Percentiles rank a stretch among this genome's conserved stretches.
phyloP scores from a whole-genome alignment of 2,888 invertebrate species.

The Cephus pygmeus region DNA sequence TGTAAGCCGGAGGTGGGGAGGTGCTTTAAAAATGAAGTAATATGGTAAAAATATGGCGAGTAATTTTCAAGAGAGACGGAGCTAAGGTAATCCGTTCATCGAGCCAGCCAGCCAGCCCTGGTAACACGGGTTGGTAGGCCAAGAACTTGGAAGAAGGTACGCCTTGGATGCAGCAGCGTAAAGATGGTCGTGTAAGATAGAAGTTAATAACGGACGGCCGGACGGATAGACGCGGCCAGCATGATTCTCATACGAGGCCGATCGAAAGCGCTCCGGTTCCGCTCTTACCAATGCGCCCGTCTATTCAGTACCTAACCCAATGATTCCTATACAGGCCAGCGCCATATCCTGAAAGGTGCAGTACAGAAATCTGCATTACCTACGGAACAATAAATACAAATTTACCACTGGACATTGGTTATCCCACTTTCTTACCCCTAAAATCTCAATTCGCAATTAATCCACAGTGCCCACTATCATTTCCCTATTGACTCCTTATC shows the following conservation, averaged over 20 bases:
- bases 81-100: conserved; percentile 32
- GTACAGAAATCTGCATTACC: too few relatives aligned
- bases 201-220: conserved; percentile 60
- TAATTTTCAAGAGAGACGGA: conserved; percentile 46
- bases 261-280: conserved; percentile 28
- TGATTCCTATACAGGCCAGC: too few relatives aligned
- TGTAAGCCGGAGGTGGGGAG: conserved; percentile 22
- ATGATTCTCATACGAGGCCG: conserved; percentile 22
- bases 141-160: conserved; percentile 29
- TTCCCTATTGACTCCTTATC: too few relatives aligned
- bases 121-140: conserved; percentile 34
- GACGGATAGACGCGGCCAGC: conserved; percentile 51
- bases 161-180: conserved; percentile 50
- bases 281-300: conserved; percentile 8
- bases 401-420: too few relatives aligned
- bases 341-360: too few relatives aligned
- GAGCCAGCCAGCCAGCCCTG: conserved; percentile 7
- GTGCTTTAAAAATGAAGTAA: conserved; percentile 53
- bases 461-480: too few relatives aligned
- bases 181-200: conserved; percentile 61
- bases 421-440: too few relatives aligned
- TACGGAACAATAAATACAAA: too few relatives aligned
- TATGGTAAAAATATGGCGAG: conserved; percentile 50
- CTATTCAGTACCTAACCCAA: neutral
- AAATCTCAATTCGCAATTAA: too few relatives aligned